Conservation (phyloP, 2,888 invertebrate genomes). For the Idaea biselata region DNA sequence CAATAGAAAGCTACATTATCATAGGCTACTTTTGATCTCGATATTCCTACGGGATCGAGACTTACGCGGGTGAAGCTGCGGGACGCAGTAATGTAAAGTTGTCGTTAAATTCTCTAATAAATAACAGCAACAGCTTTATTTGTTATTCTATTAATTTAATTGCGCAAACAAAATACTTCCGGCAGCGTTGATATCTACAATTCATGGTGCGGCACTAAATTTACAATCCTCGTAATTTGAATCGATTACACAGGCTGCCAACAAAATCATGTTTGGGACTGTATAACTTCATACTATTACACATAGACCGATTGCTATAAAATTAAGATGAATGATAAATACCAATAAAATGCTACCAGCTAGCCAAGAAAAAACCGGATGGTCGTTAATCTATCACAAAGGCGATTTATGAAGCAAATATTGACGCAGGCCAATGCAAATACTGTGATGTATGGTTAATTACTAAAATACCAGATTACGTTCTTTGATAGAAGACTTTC, state of each 20-base stretch:
- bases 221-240: neutral
- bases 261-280: neutral
- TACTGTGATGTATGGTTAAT: neutral
- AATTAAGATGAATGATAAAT: neutral
- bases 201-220: neutral
- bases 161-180: neutral
- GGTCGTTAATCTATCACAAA: neutral
- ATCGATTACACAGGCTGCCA: neutral
- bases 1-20: too few relatives aligned
- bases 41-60: too few relatives aligned
- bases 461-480: neutral
- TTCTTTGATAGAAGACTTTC: neutral
- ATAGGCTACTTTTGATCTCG: too few relatives aligned
- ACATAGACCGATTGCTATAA: neutral
- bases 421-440: neutral
- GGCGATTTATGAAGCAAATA: neutral
- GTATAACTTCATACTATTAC: neutral
- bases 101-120: conserved; percentile 11
- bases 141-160: neutral
- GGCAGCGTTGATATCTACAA: neutral
- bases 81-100: too few relatives aligned
- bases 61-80: too few relatives aligned
- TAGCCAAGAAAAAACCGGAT: neutral
- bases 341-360: neutral
- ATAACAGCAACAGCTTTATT: neutral